Conservation (phyloP, 2,888 invertebrate genomes). For the Cryptus armator region DNA sequence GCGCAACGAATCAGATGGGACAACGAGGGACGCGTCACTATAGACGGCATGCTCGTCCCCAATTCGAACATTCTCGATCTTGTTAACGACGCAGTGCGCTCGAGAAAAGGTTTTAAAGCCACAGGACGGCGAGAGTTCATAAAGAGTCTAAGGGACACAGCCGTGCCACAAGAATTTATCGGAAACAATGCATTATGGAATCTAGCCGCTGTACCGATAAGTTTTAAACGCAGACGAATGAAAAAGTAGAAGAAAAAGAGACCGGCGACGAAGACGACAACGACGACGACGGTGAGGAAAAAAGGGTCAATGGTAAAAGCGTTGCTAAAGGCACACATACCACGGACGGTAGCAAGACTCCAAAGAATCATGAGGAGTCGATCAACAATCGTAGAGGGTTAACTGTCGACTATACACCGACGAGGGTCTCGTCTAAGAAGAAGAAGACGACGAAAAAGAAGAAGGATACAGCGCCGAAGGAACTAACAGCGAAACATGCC, state of each 20-base stretch:
- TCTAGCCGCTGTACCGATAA: no score
- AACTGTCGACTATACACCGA: no score
- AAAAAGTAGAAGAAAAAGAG: neutral
- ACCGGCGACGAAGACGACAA: neutral
- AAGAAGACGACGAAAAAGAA: no score
- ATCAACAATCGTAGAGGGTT: no score
- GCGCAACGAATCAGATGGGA: no score
- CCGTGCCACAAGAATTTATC: slow-evolving; percentile 23
- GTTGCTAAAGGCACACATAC: neutral
- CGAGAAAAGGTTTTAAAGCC: slow-evolving; percentile 32
- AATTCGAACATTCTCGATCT: no score
- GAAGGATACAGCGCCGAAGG: no score
- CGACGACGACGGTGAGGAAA: neutral
- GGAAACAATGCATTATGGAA: no score
- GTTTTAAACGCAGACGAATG: neutral
- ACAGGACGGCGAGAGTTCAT: slow-evolving; percentile 25
- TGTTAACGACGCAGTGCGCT: neutral
- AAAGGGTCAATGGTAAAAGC: neutral
- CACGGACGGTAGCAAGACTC: neutral
- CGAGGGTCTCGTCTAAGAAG: no score
- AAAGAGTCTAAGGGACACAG: neutral
- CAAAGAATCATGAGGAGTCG: neutral
- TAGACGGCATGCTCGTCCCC: no score
- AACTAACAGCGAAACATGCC: no score
- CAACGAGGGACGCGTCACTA: no score